These are phyloP conservation scores for Scomberomorus guttatus DNA, from an alignment of 2,797 vertebrate species.

Conservation along the genomic window DNA sequence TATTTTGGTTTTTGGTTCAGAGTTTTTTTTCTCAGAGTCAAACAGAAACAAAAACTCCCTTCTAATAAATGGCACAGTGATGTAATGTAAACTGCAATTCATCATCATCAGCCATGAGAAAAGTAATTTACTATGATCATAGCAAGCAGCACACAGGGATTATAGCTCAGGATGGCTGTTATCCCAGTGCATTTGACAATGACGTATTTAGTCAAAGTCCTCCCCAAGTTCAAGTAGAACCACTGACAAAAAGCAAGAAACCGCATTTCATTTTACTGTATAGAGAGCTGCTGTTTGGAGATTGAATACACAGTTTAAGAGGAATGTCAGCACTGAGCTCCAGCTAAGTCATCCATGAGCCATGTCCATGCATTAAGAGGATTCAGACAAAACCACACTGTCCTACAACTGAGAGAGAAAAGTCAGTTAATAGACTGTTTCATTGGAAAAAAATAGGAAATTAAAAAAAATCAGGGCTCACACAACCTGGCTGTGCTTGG, in stretches of 20 bases:
- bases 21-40: conserved; percentile 13
- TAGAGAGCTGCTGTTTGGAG: conserved; percentile 58
- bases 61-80: conserved; percentile 4
- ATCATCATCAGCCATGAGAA: conserved; percentile 49
- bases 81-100: conserved; percentile 43
- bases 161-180: conserved; percentile 54
- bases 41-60: conserved; percentile 17
- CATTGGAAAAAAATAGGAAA: conserved; percentile 49
- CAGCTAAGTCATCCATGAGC: conserved; percentile 56
- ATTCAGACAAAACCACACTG: conserved; percentile 62
- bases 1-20: background rate
- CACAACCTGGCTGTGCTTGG: conserved; percentile 41
- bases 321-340: conserved; percentile 56
- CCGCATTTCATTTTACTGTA: conserved; percentile 54
- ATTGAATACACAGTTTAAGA: conserved; percentile 56
- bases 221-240: conserved; percentile 56
- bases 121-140: conserved; percentile 47
- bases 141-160: conserved; percentile 44
- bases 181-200: conserved; percentile 55
- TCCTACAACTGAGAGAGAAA: conserved; percentile 29
- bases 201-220: conserved; percentile 49
- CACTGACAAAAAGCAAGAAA: conserved; percentile 65
- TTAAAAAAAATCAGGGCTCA: conserved; percentile 44
- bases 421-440: conserved; percentile 44
- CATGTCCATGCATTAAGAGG: conserved; percentile 54